Percentiles rank a stretch among this genome's conserved stretches.
Evolutionary conservation across 23 tunicate species (phyloP).

Genomic region (Halocynthia aurantium): DNA sequence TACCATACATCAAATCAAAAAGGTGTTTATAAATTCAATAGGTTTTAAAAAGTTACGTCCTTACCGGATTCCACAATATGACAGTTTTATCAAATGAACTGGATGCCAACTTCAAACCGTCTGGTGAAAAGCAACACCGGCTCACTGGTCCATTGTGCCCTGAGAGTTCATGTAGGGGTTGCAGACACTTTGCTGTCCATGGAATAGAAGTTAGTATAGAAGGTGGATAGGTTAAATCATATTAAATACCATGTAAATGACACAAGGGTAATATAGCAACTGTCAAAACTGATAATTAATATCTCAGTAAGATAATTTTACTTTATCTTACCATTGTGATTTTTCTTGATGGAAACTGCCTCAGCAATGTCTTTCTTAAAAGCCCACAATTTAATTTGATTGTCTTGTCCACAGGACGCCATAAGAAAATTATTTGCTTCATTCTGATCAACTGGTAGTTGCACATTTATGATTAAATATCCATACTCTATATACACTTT

Average conservation of each 20-base stretch:
- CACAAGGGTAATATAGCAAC: too few relatives aligned
- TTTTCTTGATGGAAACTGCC: conserved; percentile 2
- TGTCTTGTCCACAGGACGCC: conserved; percentile 89
- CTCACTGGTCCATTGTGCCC: conserved; percentile 80
- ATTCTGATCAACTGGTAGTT: conserved; percentile 17
- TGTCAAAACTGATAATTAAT: background rate
- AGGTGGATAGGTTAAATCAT: background rate
- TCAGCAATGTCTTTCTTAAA: conserved; percentile 29
- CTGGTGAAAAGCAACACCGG: conserved; percentile 58
- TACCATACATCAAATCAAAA: too few relatives aligned
- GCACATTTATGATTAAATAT: background rate
- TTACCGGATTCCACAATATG: conserved; percentile 77
- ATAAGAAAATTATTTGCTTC: conserved; percentile 36
- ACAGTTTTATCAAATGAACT: conserved; percentile 81
- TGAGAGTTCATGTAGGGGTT: conserved; percentile 29
- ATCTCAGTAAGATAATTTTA: background rate
- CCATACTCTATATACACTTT: too few relatives aligned
- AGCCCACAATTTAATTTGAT: conserved; percentile 69
- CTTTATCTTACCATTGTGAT: background rate
- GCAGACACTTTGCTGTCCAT: conserved; percentile 34
- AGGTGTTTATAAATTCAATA: too few relatives aligned
- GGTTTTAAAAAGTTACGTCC: too few relatives aligned
- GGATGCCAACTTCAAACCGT: conserved; percentile 66
- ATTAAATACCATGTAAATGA: background rate
- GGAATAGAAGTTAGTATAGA: background rate